Percentiles rank a stretch among this genome's conserved stretches.
Conservation (phyloP, 2,113 vertebrate genomes). For the Neopipo cinnamomea region DNA sequence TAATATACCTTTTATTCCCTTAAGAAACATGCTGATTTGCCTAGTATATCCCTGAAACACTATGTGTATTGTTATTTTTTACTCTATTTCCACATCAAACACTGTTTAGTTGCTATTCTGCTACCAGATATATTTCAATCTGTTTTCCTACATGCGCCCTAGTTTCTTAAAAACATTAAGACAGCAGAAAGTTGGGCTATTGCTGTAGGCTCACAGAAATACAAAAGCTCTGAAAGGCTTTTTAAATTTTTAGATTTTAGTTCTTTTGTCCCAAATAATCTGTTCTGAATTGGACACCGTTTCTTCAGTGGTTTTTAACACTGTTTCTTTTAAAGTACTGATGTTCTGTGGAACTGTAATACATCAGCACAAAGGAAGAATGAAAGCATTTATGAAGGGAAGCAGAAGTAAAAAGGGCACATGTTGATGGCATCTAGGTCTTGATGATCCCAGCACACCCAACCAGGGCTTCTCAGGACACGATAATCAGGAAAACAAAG, state of each 20-base stretch:
- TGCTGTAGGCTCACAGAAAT: not conserved
- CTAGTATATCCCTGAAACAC: not conserved
- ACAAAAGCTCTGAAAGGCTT: not conserved
- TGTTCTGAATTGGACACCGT: not conserved
- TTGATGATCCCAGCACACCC: not conserved
- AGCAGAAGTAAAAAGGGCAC: not conserved
- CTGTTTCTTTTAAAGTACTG: not conserved
- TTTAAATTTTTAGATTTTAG: not conserved
- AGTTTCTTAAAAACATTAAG: not conserved
- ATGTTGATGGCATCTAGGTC: not conserved
- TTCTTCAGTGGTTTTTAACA: not conserved
- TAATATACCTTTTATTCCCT: not conserved
- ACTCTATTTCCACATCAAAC: not conserved
- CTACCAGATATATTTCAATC: not conserved
- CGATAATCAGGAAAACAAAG: not conserved
- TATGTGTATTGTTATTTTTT: not conserved
- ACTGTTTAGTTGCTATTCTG: not conserved
- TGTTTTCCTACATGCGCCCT: not conserved
- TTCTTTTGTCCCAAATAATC: not conserved
- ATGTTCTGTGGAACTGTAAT: not conserved
- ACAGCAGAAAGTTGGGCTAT: not conserved
- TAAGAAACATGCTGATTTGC: not conserved
- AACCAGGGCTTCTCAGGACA: not conserved
- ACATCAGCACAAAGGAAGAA: not conserved
- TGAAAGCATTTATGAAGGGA: not conserved